Evolutionary conservation across 2,888 invertebrate species (phyloP), one percentile per base, ranked within the genome.

Genomic region (Elegia similella): DNA sequence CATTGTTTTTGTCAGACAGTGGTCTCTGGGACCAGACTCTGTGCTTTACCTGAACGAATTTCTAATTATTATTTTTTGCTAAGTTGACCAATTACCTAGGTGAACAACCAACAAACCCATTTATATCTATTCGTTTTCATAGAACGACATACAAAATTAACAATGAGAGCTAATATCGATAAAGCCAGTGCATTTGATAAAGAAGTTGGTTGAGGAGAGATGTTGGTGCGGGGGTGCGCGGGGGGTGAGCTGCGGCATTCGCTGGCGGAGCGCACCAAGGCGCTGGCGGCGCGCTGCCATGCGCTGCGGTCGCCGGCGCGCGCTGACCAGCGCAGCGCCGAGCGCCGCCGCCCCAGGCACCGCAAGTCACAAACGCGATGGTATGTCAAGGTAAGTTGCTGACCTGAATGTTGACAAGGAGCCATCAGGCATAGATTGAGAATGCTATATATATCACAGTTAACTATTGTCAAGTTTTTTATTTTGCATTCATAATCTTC

Each of bases 341-440:
- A 87, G 64, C 86, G 87, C 52, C 83, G 86, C 61, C 84, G 87
- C 59, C 74, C 77, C 64, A 84, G 91, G 61, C 92, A 89, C 64
- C 84, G 90, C 75, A 93, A 93, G 72, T 92, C 92, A 52, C 92
- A 91, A 68, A 92, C 94, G 60, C 91, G 93, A 85, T 94, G 94
- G 94, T 95, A 95, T 80, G 94, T 95, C 74, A 95, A 95, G 95
- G 95, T 95, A 93, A 93, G 93, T 76, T 79, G 75, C 59, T 58
- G 52, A 66, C 64, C 59, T 65, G 55, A 55, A 32, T 42, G 30
- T 10, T 52, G 47, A 56, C 43, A 47, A 54, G 42, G 29, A 42
- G 52, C 59, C 43, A 56, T 52, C 34, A 61, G 56, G 59, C 54
- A 13, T 23, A 23, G 23, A 23, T 23, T 23, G 5, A 23, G 23